These are phyloP conservation scores for Galerucella pusilla DNA, from an alignment of 2,888 invertebrate species.

Conservation along the genomic window DNA sequence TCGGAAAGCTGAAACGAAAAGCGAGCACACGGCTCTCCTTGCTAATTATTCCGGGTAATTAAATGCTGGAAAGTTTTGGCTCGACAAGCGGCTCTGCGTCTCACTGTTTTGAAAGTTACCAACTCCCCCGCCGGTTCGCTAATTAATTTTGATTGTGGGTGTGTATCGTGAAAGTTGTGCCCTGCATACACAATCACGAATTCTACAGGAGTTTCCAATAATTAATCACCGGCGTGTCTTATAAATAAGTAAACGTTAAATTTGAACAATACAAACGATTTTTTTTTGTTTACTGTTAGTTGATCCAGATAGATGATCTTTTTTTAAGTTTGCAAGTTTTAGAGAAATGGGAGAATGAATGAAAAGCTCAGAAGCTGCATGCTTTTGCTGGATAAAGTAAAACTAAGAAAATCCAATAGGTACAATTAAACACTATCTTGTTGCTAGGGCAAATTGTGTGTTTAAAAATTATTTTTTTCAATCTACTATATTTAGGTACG, in stretches of 20 bases:
- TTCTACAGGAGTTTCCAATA: not conserved
- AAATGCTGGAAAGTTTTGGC: conserved; percentile 68
- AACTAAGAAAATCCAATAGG: too few species aligned
- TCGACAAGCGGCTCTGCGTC: conserved; percentile 45
- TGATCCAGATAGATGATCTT: too few species aligned
- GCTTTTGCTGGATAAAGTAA: too few species aligned
- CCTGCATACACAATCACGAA: not conserved
- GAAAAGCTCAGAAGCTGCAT: too few species aligned
- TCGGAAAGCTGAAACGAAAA: conserved; percentile 19
- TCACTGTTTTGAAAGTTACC: not conserved
- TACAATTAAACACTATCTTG: too few species aligned
- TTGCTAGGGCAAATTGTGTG: too few species aligned
- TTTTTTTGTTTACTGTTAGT: not conserved
- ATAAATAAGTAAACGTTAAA: not conserved
- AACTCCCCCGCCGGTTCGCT: not conserved
- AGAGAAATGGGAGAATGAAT: too few species aligned
- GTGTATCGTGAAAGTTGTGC: not conserved
- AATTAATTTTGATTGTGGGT: conserved; percentile 10
- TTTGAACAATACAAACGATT: not conserved
- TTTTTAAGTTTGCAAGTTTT: too few species aligned
- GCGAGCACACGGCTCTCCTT: conserved; percentile 61
- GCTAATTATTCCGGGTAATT: conserved; percentile 73
- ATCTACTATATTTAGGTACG: too few species aligned
- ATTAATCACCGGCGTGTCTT: not conserved
- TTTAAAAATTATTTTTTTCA: too few species aligned